Evolutionary conservation across 2,888 invertebrate genomes (phyloP), one percentile per base, ranked within the genome.

Genomic region (Plagodis pulveraria): DNA sequence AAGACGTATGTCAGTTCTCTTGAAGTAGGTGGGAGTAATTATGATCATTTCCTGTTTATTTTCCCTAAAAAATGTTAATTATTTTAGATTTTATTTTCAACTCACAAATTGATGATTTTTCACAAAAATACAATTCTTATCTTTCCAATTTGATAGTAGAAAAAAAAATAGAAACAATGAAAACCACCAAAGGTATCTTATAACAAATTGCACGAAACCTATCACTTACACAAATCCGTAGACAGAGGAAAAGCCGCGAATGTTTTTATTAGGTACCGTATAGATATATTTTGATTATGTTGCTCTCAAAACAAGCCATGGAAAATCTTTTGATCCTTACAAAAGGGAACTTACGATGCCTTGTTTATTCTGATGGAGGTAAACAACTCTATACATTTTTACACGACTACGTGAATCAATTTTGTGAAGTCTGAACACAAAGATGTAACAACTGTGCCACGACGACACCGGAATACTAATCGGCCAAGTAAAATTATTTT

Each of bases 321-420:
- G 45, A 52, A 66, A 66, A 63, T 56, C 64, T 62, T 65, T 69
- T 66, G 63, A 69, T 58, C 59, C 58, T 56, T 41, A 49, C 59
- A 63, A 63, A 61, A 65, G 56, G 61, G 61, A 56, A 56, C 58
- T 40, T 48, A 50, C 54, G 50, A 52, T 49, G 56, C 49, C 65
- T 62, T 67, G 66, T 66, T 70, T 68, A 69, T 63, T 67, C 65
- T 66, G 70, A 67, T 56, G 61, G 48, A 63, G 63, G 69, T 67
- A 69, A 71, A 71, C 64, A 69, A 66, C 50, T 67, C 56, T 63
- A 62, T 66, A 67, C 66, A 66, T 66, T 62, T 56, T 55, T 70
- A 56, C 50, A 61, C 53, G 57, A 55, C 36, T 52, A 60, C 65
- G 58, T 65, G 63, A 66, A 65, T 65, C 66, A 63, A 63, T 69